Percentiles rank a stretch among this genome's conserved stretches.
These are phyloP conservation scores for Sebastolobus altivelis DNA, from an alignment of 2,797 vertebrate genomes.

Conservation along the genomic window DNA sequence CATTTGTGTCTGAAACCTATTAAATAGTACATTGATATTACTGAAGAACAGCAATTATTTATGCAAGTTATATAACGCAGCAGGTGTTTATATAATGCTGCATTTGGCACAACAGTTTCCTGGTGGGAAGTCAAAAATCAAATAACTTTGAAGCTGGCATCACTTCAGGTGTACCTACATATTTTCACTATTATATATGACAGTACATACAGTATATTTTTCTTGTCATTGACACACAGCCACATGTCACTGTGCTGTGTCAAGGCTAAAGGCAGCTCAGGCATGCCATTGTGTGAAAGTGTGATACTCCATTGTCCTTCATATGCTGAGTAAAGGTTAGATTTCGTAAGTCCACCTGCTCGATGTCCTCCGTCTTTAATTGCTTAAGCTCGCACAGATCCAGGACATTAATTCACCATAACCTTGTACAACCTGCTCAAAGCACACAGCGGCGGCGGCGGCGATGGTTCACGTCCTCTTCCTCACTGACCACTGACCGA, in stretches of 20 bases:
- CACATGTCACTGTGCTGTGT: conserved; percentile 9
- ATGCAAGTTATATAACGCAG: background rate
- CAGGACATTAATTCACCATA: conserved; percentile 57
- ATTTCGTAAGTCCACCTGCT: conserved; percentile 66
- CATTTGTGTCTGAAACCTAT: background rate
- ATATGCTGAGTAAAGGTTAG: conserved; percentile 52
- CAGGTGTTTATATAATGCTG: background rate
- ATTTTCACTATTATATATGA: background rate
- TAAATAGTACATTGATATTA: background rate
- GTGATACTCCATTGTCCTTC: conserved; percentile 60
- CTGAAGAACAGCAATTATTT: conserved; percentile 1
- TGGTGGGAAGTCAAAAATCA: background rate
- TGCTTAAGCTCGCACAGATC: conserved; percentile 66
- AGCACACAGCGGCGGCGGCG: background rate
- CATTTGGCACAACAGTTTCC: background rate
- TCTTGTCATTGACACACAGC: background rate
- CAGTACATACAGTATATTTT: background rate
- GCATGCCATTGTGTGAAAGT: conserved; percentile 30
- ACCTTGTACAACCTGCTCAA: conserved; percentile 48
- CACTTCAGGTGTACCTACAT: background rate
- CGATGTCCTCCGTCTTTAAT: conserved; percentile 60
- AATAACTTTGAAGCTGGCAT: background rate
- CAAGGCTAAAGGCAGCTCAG: conserved; percentile 16
- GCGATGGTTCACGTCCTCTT: background rate
- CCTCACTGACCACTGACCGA: conserved; percentile 5